phyloP scores from a whole-genome alignment of 2,113 vertebrate genomes.

The Dipodomys merriami region DNA sequence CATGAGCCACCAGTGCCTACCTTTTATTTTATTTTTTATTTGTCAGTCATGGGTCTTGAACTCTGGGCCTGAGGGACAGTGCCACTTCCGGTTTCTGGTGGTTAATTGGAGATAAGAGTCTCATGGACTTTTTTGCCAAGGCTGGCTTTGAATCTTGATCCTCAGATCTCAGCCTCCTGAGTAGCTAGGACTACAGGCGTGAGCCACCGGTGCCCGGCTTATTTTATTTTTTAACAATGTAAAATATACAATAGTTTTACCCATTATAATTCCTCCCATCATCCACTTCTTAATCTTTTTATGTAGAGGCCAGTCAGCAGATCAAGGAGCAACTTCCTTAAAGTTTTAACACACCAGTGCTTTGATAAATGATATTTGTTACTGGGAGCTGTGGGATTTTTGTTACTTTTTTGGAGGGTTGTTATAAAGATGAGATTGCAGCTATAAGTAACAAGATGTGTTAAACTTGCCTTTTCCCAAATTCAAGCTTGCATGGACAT shows the following conservation, averaged over 20 bases:
- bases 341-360: not conserved
- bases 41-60: no score
- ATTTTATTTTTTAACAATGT: no score
- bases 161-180: no score
- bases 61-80: no score
- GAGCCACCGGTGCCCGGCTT: no score
- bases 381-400: not conserved
- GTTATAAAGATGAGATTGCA: not conserved
- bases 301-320: not conserved
- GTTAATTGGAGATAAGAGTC: no score
- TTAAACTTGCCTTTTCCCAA: conserved; percentile 11
- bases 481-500: not conserved
- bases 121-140: no score
- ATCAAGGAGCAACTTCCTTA: not conserved
- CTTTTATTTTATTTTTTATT: no score
- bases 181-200: no score
- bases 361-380: not conserved
- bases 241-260: no score
- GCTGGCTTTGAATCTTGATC: no score
- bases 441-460: not conserved
- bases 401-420: not conserved
- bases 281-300: not conserved
- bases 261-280: not conserved
- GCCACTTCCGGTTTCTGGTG: no score
- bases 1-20: not conserved